Evolutionary conservation across 2,113 vertebrate species (phyloP).

Genomic region (Cephalopholis sonnerati): DNA sequence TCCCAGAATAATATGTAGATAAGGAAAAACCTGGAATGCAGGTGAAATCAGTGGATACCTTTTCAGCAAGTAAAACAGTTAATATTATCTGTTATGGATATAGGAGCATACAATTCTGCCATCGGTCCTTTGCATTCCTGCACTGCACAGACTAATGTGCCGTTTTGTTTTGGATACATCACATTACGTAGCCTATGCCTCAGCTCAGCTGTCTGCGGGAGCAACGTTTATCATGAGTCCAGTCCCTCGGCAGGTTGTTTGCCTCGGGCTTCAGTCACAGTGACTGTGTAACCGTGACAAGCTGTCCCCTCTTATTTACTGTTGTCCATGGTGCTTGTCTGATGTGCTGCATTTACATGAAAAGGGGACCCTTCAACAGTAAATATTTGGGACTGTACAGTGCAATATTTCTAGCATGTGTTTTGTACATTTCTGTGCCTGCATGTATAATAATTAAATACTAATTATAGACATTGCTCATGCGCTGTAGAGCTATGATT

Average conservation of each 20-base stretch:
- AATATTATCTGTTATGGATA: background rate
- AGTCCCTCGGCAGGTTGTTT: conserved; percentile 28
- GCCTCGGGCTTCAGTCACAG: background rate
- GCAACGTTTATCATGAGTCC: conserved; percentile 46
- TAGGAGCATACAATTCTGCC: background rate
- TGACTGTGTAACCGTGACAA: conserved; percentile 22
- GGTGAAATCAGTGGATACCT: background rate
- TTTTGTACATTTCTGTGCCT: background rate
- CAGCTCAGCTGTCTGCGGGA: conserved; percentile 27
- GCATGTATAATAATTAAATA: background rate
- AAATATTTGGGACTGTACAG: background rate
- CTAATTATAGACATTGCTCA: background rate
- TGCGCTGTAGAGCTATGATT: background rate
- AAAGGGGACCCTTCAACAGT: background rate
- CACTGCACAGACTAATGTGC: conserved; percentile 5
- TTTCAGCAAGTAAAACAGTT: background rate
- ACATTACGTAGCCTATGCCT: background rate
- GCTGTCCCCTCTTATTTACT: conserved; percentile 17
- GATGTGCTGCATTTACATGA: background rate
- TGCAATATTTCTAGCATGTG: background rate
- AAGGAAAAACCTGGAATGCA: background rate
- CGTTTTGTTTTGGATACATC: conserved; percentile 25
- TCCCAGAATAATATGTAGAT: background rate
- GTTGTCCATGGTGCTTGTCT: conserved; percentile 30
- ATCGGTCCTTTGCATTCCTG: conserved; percentile 11